Evolutionary conservation across 2,888 invertebrate genomes (phyloP).

Genomic region (Elgonia sp.): DNA sequence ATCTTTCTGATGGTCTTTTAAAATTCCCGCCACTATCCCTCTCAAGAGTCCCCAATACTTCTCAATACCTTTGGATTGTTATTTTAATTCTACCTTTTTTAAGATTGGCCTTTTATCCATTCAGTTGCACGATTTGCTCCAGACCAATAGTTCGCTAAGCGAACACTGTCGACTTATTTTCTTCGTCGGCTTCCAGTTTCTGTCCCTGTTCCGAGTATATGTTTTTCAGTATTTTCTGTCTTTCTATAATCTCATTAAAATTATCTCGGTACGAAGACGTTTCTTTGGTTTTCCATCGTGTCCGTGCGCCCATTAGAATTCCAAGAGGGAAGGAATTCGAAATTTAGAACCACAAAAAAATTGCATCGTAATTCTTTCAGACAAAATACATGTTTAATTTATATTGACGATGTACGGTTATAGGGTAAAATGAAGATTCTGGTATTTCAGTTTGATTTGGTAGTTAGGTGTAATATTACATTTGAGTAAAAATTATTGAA

Average conservation of each 20-base stretch:
- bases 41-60: slow-evolving; percentile 61
- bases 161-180: slow-evolving; percentile 66
- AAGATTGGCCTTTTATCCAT: slow-evolving; percentile 81
- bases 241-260: slow-evolving; percentile 84
- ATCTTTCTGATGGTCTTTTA: slow-evolving; percentile 65
- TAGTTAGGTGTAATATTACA: too few species aligned
- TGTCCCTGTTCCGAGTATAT: slow-evolving; percentile 26
- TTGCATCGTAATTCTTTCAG: slow-evolving; percentile 36
- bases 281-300: slow-evolving; percentile 51
- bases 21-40: slow-evolving; percentile 60
- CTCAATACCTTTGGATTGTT: slow-evolving; percentile 73
- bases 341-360: slow-evolving; percentile 49
- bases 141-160: slow-evolving; percentile 63
- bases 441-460: too few species aligned
- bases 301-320: slow-evolving; percentile 30
- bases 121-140: slow-evolving; percentile 70
- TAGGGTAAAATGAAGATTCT: too few species aligned
- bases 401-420: not conserved
- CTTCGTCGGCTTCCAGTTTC: slow-evolving; percentile 53
- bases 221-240: slow-evolving; percentile 52
- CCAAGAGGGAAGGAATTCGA: slow-evolving; percentile 31
- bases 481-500: too few species aligned
- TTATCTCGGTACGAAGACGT: slow-evolving; percentile 80
- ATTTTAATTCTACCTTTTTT: slow-evolving; percentile 78
- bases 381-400: slow-evolving; percentile 41